phyloP scores from a whole-genome alignment of 2,113 vertebrate genomes.

The Macheiramphus alcinus region DNA sequence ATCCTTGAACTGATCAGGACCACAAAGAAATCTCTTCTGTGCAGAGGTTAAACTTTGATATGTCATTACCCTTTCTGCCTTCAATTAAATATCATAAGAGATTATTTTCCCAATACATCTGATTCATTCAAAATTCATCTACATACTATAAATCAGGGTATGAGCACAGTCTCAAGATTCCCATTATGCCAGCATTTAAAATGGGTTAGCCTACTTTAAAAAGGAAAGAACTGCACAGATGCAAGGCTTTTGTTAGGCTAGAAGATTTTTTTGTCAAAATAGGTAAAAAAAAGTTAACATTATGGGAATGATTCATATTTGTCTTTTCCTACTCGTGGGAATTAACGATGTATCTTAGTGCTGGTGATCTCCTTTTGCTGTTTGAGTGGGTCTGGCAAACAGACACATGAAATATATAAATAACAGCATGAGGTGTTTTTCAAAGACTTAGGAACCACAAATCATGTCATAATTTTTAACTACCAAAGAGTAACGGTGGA shows the following conservation, averaged over 20 bases:
- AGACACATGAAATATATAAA: not conserved
- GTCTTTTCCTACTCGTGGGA: not conserved
- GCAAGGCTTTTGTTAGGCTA: not conserved
- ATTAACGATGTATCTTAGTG: not conserved
- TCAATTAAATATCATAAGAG: not conserved
- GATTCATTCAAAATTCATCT: not conserved
- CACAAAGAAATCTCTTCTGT: not conserved
- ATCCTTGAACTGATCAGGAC: not conserved
- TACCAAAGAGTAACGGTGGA: not conserved
- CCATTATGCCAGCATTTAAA: not conserved
- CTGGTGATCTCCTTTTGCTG: not conserved
- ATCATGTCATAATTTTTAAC: not conserved
- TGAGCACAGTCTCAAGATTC: not conserved
- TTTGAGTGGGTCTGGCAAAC: not conserved
- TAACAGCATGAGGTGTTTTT: not conserved
- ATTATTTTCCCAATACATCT: not conserved
- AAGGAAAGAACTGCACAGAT: not conserved
- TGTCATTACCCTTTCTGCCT: not conserved
- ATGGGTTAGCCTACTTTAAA: not conserved
- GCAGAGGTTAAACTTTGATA: not conserved
- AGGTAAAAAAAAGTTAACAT: not conserved
- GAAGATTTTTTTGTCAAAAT: not conserved
- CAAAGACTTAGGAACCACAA: not conserved
- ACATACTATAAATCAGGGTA: not conserved
- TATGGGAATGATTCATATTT: not conserved